These are phyloP conservation scores for Orchestia grillus DNA, from an alignment of 1,140 invertebrate species.

Conservation along the genomic window DNA sequence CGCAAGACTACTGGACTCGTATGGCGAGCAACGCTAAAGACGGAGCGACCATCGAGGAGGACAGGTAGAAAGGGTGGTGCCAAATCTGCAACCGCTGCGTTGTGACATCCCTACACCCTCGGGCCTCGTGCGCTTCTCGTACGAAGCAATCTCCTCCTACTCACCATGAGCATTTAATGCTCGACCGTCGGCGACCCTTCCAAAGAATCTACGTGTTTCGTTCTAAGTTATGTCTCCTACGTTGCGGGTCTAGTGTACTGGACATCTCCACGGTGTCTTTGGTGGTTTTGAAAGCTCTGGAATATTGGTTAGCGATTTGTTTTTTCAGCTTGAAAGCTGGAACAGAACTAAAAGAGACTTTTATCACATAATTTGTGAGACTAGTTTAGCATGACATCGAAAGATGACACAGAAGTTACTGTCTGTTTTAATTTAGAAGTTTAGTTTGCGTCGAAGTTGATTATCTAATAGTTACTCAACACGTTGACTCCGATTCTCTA, in stretches of 20 bases:
- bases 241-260: background rate
- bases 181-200: background rate
- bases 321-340: background rate
- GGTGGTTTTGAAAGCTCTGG: background rate
- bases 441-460: background rate
- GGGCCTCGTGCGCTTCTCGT: background rate
- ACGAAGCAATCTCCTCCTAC: background rate
- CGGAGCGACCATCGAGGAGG: background rate
- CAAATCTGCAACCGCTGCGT: background rate
- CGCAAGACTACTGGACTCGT: slow-evolving; percentile 41
- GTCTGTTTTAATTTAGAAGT: background rate
- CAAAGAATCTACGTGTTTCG: background rate
- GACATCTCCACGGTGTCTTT: background rate
- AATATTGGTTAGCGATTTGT: background rate
- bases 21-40: slow-evolving; percentile 32
- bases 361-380: background rate
- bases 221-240: background rate
- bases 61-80: background rate
- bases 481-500: too few species aligned
- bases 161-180: background rate
- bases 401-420: background rate
- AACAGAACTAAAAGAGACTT: background rate
- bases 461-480: background rate
- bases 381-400: background rate
- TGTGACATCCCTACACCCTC: background rate